phyloP scores from a whole-genome alignment of 2,888 invertebrate genomes.

The Campoletis raptor region DNA sequence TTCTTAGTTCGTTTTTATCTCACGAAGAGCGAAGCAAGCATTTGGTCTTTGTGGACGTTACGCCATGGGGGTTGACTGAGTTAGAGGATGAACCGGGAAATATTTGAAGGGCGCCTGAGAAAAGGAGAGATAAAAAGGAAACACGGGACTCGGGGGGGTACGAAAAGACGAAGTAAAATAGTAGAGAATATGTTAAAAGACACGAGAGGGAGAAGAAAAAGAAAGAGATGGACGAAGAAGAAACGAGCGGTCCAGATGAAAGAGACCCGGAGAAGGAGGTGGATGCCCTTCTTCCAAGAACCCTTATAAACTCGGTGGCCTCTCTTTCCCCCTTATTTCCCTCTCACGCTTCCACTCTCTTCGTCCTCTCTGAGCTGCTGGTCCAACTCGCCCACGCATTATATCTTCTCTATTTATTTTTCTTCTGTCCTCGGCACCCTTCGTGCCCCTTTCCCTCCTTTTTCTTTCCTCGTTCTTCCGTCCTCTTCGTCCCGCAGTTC shows the following conservation, averaged over 20 bases:
- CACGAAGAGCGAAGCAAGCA: not conserved
- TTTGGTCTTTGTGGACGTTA: slow-evolving; percentile 22
- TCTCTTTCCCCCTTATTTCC: slow-evolving; percentile 62
- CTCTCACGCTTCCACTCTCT: slow-evolving; percentile 47
- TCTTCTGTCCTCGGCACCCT: slow-evolving; percentile 67
- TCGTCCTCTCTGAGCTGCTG: slow-evolving; percentile 27
- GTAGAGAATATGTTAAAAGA: slow-evolving; percentile 50
- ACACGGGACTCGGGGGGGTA: slow-evolving; percentile 33
- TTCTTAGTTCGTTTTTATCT: slow-evolving; percentile 49
- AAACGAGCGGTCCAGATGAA: slow-evolving; percentile 81
- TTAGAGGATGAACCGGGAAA: slow-evolving; percentile 61
- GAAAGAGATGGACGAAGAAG: slow-evolving; percentile 60
- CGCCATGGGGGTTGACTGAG: slow-evolving; percentile 46
- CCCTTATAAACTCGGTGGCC: slow-evolving; percentile 83
- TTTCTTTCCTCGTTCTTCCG: slow-evolving; percentile 8
- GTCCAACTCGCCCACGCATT: slow-evolving; percentile 66
- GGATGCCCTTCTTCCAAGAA: slow-evolving; percentile 83
- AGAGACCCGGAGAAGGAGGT: slow-evolving; percentile 82
- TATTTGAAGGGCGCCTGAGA: slow-evolving; percentile 70
- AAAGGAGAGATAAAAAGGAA: slow-evolving; percentile 70
- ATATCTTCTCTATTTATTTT: slow-evolving; percentile 67
- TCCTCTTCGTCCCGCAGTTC: slow-evolving; percentile 15
- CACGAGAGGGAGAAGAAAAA: slow-evolving; percentile 43
- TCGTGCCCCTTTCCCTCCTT: slow-evolving; percentile 57
- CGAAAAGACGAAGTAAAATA: slow-evolving; percentile 50